These are phyloP conservation scores for Diplazon laetatorius DNA, from an alignment of 2,888 invertebrate species.

Conservation along the genomic window DNA sequence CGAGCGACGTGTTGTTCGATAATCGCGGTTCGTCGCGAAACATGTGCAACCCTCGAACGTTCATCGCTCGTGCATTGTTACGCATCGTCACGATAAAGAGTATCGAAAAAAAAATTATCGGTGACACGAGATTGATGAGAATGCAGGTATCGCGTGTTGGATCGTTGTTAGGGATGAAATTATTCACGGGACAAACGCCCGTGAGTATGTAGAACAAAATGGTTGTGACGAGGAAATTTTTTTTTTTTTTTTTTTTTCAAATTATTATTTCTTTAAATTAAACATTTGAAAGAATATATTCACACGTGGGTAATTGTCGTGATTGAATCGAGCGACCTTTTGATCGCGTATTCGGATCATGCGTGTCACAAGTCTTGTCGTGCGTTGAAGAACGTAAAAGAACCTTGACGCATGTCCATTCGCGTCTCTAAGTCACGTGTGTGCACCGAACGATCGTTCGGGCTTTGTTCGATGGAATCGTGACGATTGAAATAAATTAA, in stretches of 20 bases:
- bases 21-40: constrained; percentile 46
- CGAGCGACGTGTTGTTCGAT: too few relatives aligned
- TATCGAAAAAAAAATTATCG: constrained; percentile 16
- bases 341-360: constrained; percentile 49
- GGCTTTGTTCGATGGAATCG: too few relatives aligned
- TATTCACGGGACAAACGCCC: constrained; percentile 44
- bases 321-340: too few relatives aligned
- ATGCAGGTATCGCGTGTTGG: constrained; percentile 25
- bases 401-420: constrained; percentile 64
- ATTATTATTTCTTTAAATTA: too few relatives aligned
- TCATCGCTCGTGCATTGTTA: constrained; percentile 47
- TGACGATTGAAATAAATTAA: too few relatives aligned
- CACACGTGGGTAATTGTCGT: too few relatives aligned
- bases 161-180: constrained; percentile 23
- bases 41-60: constrained; percentile 47
- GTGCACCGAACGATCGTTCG: constrained; percentile 43
- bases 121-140: not conserved
- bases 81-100: constrained; percentile 41
- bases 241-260: too few relatives aligned
- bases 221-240: too few relatives aligned
- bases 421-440: constrained; percentile 60
- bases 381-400: too few relatives aligned
- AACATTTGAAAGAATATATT: too few relatives aligned
- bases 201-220: constrained; percentile 44
- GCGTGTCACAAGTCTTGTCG: constrained; percentile 22